Evolutionary conservation across 2,797 vertebrate species (phyloP).

Genomic region (Spinibarbus caldwelli): DNA sequence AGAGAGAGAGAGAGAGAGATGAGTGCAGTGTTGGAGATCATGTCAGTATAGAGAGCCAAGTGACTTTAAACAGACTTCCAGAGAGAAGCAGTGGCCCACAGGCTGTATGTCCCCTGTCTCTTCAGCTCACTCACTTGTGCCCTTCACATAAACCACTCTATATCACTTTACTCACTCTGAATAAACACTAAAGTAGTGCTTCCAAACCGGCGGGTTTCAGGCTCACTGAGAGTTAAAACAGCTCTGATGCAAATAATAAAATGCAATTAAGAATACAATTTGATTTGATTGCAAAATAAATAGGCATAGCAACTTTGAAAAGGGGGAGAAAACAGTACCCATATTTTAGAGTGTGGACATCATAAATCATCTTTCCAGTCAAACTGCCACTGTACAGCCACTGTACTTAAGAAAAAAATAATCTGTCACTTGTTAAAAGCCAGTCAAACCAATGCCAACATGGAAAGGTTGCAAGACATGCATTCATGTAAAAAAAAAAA

Average conservation of each 20-base stretch:
- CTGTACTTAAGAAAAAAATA: not conserved
- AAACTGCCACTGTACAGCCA: too few relatives aligned
- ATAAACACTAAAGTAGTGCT: not conserved
- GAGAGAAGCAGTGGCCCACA: constrained; percentile 11
- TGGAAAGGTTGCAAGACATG: not conserved
- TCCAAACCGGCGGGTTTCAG: not conserved
- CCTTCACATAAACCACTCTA: not conserved
- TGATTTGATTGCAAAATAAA: not conserved
- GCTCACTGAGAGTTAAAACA: not conserved
- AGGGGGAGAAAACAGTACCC: not conserved
- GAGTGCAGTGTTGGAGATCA: constrained; percentile 5
- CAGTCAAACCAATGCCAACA: not conserved
- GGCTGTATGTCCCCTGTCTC: not conserved
- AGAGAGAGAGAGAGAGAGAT: too few relatives aligned
- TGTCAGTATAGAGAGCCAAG: constrained; percentile 1
- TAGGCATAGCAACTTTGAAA: not conserved
- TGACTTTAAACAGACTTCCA: constrained; percentile 27
- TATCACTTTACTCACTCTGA: not conserved
- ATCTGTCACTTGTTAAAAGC: too few relatives aligned
- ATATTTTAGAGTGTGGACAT: not conserved
- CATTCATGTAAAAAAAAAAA: too few relatives aligned
- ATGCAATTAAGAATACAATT: not conserved
- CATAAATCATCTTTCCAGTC: too few relatives aligned
- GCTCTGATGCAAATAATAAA: not conserved
- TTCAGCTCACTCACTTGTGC: not conserved